Base-by-base conservation (phyloP, 2,888 invertebrate genomes). In the Sceliomorpha sp. region DNA sequence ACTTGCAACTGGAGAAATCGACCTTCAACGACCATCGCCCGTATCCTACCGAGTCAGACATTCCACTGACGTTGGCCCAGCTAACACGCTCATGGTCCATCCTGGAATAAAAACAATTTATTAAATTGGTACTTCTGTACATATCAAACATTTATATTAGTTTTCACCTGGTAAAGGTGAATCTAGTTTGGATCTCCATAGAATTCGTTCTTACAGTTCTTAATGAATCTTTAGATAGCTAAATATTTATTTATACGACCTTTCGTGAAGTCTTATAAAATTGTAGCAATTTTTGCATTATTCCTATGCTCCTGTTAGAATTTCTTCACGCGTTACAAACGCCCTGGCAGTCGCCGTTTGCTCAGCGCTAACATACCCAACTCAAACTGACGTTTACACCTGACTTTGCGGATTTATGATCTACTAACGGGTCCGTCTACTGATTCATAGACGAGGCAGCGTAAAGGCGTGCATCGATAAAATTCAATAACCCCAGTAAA, bases 51-150 rank as follows among this genome's bases (percentile, higher is more conserved):
- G 67, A 66, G 42, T 63, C 51, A 45, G 70, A 56, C 69, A 39
- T 60, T 14, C 51, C 59, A 58, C 59, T 66, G 27, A 60, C 56
- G 59, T 34, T 60, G 37, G 47, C 32, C 45, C 59, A 26, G 37
- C 45, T 36, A 50, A 58, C 70, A 64, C 72, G 70, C 44, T 79
- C 84, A 81, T 82, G 68, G 74, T 84, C 83, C 85, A 85, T 85
- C 74, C 83, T 85, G n/a, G n/a, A n/a, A n/a, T n/a, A n/a, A n/a
- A n/a, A n/a, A n/a, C n/a, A n/a, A n/a, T n/a, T n/a, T n/a, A n/a
- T n/a, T n/a, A n/a, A n/a, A n/a, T n/a, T n/a, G n/a, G n/a, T n/a
- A n/a, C n/a, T n/a, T n/a, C n/a, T n/a, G n/a, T n/a, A n/a, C n/a
- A n/a, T n/a, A n/a, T n/a, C n/a, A n/a, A n/a, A n/a, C n/a, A n/a